These are phyloP conservation scores for Itoplectis maculator DNA, from an alignment of 2,888 invertebrate genomes.

Conservation along the genomic window DNA sequence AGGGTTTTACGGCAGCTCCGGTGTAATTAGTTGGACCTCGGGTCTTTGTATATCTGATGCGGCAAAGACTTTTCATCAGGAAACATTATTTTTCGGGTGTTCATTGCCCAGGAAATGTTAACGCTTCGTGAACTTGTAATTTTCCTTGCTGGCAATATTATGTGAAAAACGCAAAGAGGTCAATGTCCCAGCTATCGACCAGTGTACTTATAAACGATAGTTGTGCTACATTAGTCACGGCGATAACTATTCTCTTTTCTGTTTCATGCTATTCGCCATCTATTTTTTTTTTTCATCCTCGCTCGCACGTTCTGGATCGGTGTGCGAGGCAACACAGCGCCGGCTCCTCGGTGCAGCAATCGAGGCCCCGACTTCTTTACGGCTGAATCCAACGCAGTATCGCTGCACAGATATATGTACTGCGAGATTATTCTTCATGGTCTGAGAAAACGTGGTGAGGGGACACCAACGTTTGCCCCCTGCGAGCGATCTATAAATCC, in stretches of 20 bases:
- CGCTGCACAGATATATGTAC: not conserved
- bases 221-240: not conserved
- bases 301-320: not conserved
- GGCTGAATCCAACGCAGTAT: not conserved
- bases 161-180: not conserved
- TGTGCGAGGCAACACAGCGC: not conserved
- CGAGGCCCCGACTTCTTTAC: not conserved
- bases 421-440: not conserved
- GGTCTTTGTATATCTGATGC: not conserved
- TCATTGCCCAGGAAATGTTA: not conserved
- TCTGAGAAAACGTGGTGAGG: slow-evolving; percentile 31
- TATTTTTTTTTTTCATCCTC: not conserved
- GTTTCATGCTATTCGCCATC: not conserved
- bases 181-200: not conserved
- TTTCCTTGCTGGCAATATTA: not conserved
- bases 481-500: slow-evolving; percentile 64
- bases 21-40: slow-evolving; percentile 3
- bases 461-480: slow-evolving; percentile 52
- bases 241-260: slow-evolving; percentile 3
- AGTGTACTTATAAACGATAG: not conserved
- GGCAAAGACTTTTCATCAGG: not conserved
- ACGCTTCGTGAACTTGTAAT: not conserved
- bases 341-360: not conserved
- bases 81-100: not conserved
- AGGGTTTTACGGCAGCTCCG: not conserved